Base-by-base conservation (phyloP, 2,113 vertebrate genomes). In the Platysternon megacephalum region DNA sequence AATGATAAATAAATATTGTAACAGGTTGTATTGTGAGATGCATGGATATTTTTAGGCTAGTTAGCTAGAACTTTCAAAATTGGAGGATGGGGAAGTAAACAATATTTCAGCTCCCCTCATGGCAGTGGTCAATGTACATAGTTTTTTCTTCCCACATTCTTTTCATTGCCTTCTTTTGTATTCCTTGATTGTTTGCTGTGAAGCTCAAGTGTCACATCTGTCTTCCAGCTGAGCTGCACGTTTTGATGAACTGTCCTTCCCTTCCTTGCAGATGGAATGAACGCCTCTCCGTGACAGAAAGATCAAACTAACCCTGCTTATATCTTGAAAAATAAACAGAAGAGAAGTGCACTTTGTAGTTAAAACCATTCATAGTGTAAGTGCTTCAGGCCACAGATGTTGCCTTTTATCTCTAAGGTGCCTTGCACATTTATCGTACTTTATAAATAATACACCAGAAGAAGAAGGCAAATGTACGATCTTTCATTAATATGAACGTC, bases 391-490 rank as follows among this genome's bases (percentile, higher is more conserved):
- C 39, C 49, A 82, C 44, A 28, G n/a, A 84, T 82, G 13, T 28
- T 87, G 42, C 56, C 24, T 48, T 91, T 95, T 87, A 32, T 88
- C 35, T 93, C n/a, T 86, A 44, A 91, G 89, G 39, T 55, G n/a
- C 14, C 94, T 78, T 86, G 82, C 2, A 6, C 1, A 0, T 52
- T 65, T 93, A 39, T 72, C 8, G 65, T 96, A 32, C 24, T 85
- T 91, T 85, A 53, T 79, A 95, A 96, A 94, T 82, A 94, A 52
- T 84, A 81, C 39, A 76, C 11, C 58, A 81, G 65, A 93, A 48
- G 46, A 90, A 91, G 65, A 3, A 51, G 83, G 85, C 82, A 78
- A 28, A 13, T 26, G 42, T 46, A 35, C 46, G 35, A 29, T 12
- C 74, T 80, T 82, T 72, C 49, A 81, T 91, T 91, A 81, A 5